Base-by-base conservation (phyloP, 2,888 invertebrate genomes). In the Palloptera scutellata region DNA sequence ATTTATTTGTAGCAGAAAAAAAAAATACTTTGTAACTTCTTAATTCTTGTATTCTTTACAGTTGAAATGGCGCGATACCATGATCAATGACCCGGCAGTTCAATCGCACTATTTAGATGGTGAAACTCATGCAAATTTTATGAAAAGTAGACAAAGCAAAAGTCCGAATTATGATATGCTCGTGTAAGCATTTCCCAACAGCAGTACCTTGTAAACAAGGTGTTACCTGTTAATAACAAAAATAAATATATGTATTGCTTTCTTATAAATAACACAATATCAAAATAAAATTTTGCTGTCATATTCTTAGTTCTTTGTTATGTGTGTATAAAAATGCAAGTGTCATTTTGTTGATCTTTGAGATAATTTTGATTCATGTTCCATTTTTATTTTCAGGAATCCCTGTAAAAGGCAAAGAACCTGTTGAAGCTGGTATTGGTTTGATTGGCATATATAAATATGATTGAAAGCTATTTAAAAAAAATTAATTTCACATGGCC, bases 101-200 rank as follows among this genome's bases (percentile, higher is more conserved):
- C 90, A 90, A 79, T 85, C 87, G 1, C 90, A 89, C 77, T 89
- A 87, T 71, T 83, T 92, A 64, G 87, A 90, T 9, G 87, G 91
- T 0, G 91, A 92, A 71, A 88, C 88, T 4, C 93, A 95, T 80
- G 88, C 90, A 9, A 91, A 91, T 80, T 94, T 89, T 80, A 87
- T 90, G 1, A 88, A 88, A 74, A 89, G 89, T 1, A 87, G 88
- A 61, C 86, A 88, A 58, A 88, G 90, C 69, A 92, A 92, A 15
- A 86, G 87, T 62, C 88, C 91, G 5, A 88, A 92, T 76, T 93
- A 91, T 79, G 92, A 93, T 79, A 87, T 88, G 86, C 79, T 88
- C 84, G 86, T 66, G 86, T 81, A 81, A 80, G 79, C 72, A 40
- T 40, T 57, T 12, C n/a, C 6, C 8, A 8, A 15, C 54, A 48